Evolutionary conservation across 2,797 vertebrate species (phyloP).

Genomic region (Poeciliopsis presidionis): DNA sequence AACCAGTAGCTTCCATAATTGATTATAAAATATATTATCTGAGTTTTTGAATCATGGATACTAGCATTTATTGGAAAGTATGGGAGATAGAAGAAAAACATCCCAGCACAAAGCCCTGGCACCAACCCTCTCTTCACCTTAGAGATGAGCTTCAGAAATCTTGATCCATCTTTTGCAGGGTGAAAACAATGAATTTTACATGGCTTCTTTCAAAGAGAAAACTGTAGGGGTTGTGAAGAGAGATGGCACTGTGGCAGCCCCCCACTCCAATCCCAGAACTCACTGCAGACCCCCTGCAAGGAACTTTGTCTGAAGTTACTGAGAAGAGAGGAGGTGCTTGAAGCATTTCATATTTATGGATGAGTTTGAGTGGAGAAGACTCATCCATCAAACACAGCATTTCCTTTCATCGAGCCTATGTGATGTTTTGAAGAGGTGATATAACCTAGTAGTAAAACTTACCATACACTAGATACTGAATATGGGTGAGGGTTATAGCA

Average conservation of each 20-base stretch:
- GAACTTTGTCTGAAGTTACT: constrained; percentile 70
- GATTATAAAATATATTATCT: constrained; percentile 50
- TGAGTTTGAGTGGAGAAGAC: constrained; percentile 34
- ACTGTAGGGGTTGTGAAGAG: constrained; percentile 59
- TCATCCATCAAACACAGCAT: constrained; percentile 52
- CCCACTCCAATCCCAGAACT: constrained; percentile 59
- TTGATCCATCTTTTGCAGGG: constrained; percentile 45
- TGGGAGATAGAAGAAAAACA: constrained; percentile 14
- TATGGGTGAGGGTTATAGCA: background rate
- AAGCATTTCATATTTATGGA: constrained; percentile 73
- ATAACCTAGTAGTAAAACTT: background rate
- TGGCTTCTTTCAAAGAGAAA: constrained; percentile 68
- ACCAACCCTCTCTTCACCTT: constrained; percentile 20
- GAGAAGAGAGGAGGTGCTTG: constrained; percentile 52
- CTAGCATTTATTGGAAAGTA: constrained; percentile 20
- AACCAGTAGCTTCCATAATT: constrained; percentile 13
- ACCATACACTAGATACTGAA: background rate
- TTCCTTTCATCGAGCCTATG: constrained; percentile 40
- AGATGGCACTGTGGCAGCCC: constrained; percentile 59
- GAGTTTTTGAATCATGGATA: constrained; percentile 33
- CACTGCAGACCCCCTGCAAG: constrained; percentile 72
- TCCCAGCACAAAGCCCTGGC: constrained; percentile 23
- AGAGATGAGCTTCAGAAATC: constrained; percentile 42
- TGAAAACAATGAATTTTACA: constrained; percentile 74
- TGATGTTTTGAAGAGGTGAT: constrained; percentile 47